Base-by-base conservation (phyloP, 2,797 vertebrate genomes). In the Atherinosoma microstoma region DNA sequence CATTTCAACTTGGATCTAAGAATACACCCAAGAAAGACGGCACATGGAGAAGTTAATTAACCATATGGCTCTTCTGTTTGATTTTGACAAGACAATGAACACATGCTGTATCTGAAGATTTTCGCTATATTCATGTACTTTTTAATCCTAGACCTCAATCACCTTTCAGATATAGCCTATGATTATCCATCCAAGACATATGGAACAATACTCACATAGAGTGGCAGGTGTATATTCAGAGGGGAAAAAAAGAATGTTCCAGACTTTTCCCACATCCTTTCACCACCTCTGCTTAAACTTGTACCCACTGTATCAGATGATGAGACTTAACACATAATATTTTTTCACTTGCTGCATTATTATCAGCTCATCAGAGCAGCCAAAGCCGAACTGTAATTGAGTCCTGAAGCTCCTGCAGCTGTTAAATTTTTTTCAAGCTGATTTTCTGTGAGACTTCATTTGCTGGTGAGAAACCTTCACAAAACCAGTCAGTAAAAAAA, bases 301-400 rank as follows among this genome's bases (percentile, higher is more conserved):
- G 38, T 16, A 49, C 40, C 35, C 54, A 27, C 59, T 81, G 38
- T 38, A 63, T 58, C 66, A 74, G 61, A 64, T 69, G 51, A 84
- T 51, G 49, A 67, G 0, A 61, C 40, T 57, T 53, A 77, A 76
- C 70, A 74, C 73, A 10, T 56, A 27, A n/a, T 42, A 67, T 73
- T 65, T 68, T 58, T 77, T 36, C 1, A 0, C 30, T 70, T 38
- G 18, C 58, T 78, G 64, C 65, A 73, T 75, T 64, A 65, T 84
- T 67, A 87, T 79, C 79, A 77, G 64, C 69, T 70, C 53, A 35
- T 78, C 67, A n/a, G 42, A 73, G 72, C 56, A 51, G 67, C 11
- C 3, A 12, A 79, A 56, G 24, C 32, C 0, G 8, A 7, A 20
- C 29, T 18, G 58, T 84, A 87, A 84, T 82, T 88, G 68, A 79